Percentiles rank a stretch among this genome's conserved stretches.
Evolutionary conservation across 64 coral and sea anemone genomes (phyloP).

Genomic region (Montipora efflorescens): DNA sequence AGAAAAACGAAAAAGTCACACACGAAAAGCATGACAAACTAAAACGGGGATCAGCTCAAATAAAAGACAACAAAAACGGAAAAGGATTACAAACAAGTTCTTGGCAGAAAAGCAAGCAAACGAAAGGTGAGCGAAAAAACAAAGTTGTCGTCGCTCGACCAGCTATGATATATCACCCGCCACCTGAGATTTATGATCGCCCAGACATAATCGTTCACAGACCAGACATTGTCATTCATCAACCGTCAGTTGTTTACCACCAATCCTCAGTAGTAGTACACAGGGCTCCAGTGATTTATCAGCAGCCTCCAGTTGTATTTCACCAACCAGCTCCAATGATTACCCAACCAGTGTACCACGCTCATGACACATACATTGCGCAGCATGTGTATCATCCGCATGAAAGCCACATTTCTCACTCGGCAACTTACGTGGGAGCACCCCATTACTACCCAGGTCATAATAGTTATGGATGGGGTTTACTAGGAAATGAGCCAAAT

Average conservation of each 20-base stretch:
- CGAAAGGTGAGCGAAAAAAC: constrained; percentile 88
- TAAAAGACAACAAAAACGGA: neutral
- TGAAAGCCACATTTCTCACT: constrained; percentile 67
- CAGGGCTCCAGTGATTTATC: constrained; percentile 90
- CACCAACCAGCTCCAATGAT: constrained; percentile 94
- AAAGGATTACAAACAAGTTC: neutral
- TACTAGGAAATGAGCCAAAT: constrained; percentile 29
- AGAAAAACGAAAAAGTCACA: constrained; percentile 9
- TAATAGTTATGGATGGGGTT: constrained; percentile 82
- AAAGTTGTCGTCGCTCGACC: constrained; percentile 91
- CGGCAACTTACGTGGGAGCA: constrained; percentile 75
- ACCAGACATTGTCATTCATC: constrained; percentile 91
- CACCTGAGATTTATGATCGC: constrained; percentile 95
- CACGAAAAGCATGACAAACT: neutral
- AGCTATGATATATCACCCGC: constrained; percentile 95
- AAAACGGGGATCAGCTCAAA: neutral
- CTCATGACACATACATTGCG: constrained; percentile 87
- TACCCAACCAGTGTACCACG: constrained; percentile 79
- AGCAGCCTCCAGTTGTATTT: constrained; percentile 92
- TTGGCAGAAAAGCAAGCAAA: constrained; percentile 42
- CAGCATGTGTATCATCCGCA: constrained; percentile 78
- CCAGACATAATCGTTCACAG: constrained; percentile 91
- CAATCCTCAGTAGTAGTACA: constrained; percentile 95
- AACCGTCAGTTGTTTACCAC: constrained; percentile 91
- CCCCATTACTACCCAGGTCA: constrained; percentile 82